A percentile compares a stretch with the other conserved stretches of the same genome.
Evolutionary conservation across 2,797 vertebrate genomes (phyloP).

Genomic region (Sternarchorhynchus goeldii): DNA sequence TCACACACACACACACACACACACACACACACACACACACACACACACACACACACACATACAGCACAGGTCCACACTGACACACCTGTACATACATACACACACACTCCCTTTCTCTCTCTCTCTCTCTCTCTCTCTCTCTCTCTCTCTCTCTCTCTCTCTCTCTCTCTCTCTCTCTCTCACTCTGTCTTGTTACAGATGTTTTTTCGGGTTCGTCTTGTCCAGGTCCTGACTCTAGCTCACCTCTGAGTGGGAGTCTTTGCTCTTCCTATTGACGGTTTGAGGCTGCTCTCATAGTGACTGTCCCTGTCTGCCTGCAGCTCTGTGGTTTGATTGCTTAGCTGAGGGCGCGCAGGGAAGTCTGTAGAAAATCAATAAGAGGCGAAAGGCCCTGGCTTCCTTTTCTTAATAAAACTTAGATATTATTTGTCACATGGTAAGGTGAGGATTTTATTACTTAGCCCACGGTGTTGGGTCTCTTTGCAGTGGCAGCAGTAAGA

Average conservation of each 20-base stretch:
- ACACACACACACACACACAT: no score
- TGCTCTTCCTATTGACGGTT: slow-evolving; percentile 76
- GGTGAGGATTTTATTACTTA: slow-evolving; percentile 90
- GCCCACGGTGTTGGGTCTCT: slow-evolving; percentile 84
- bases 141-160: neutral
- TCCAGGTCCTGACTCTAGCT: slow-evolving; percentile 71
- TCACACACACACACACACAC: no score
- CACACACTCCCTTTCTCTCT: neutral
- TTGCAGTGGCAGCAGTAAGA: slow-evolving; percentile 86
- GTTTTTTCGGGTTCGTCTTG: slow-evolving; percentile 67
- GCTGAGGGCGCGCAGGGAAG: slow-evolving; percentile 85
- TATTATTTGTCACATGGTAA: slow-evolving; percentile 91
- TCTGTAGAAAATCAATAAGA: slow-evolving; percentile 91
- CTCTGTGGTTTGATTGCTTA: slow-evolving; percentile 82
- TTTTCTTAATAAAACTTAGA: slow-evolving; percentile 94
- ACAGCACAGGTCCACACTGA: no score
- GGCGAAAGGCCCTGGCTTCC: slow-evolving; percentile 86
- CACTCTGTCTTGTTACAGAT: slow-evolving; percentile 63
- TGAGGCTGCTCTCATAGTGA: slow-evolving; percentile 75
- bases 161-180: slow-evolving; percentile 4
- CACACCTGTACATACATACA: no score
- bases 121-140: slow-evolving; percentile 8
- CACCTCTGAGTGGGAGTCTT: slow-evolving; percentile 62
- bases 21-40: no score
- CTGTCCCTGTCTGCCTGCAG: slow-evolving; percentile 81